phyloP scores from a whole-genome alignment of 2,797 vertebrate genomes.

The Austrolebias charrua region DNA sequence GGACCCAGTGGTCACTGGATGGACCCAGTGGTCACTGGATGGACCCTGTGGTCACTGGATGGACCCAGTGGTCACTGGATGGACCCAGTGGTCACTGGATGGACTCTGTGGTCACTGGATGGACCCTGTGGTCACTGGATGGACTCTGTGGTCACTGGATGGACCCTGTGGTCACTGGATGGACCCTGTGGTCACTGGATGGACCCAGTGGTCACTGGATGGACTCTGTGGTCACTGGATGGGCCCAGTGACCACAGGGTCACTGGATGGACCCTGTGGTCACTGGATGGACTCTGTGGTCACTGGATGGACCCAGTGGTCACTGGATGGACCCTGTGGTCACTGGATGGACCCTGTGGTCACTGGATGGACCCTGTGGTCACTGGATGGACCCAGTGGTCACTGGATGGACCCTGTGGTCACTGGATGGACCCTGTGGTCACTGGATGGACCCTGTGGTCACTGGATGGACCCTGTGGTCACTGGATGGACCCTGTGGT shows the following conservation, averaged over 20 bases:
- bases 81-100: slow-evolving; percentile 53
- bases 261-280: slow-evolving; percentile 59
- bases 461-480: slow-evolving; percentile 53
- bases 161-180: slow-evolving; percentile 53
- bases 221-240: slow-evolving; percentile 53
- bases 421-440: slow-evolving; percentile 53
- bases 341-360: slow-evolving; percentile 53
- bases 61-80: no score
- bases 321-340: slow-evolving; percentile 53
- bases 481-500: slow-evolving; percentile 53
- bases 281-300: slow-evolving; percentile 53
- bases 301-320: slow-evolving; percentile 53
- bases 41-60: slow-evolving; percentile 53
- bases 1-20: no score
- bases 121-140: slow-evolving; percentile 53
- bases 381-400: no score
- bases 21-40: slow-evolving; percentile 53
- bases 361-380: slow-evolving; percentile 53
- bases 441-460: slow-evolving; percentile 53
- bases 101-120: slow-evolving; percentile 53
- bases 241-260: no score
- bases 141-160: slow-evolving; percentile 53
- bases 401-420: slow-evolving; percentile 59
- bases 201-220: no score
- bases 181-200: slow-evolving; percentile 53